Conservation (phyloP, 2,888 invertebrate species). For the Drosophila prostipennis region DNA sequence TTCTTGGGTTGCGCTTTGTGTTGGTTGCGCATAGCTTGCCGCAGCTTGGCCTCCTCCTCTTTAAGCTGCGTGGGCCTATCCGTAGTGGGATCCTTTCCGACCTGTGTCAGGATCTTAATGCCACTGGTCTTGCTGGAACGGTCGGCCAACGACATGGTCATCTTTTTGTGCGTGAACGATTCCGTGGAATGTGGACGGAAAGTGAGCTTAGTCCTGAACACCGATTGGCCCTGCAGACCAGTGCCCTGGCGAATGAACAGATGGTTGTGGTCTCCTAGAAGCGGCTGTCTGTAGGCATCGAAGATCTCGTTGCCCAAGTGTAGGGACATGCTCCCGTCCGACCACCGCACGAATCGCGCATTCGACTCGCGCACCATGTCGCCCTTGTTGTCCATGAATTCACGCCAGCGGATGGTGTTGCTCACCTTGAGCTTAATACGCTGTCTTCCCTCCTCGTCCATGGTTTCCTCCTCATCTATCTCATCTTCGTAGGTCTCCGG, state of each 20-base stretch:
- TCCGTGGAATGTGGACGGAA: constrained; percentile 99
- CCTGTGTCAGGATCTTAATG: constrained; percentile 96
- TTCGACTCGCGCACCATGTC: constrained; percentile 95
- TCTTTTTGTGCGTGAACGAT: constrained; percentile 99
- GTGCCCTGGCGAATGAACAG: constrained; percentile 99
- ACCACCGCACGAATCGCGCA: constrained; percentile 97
- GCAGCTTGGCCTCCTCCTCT: constrained; percentile 98
- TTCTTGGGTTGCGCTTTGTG: constrained; percentile 86
- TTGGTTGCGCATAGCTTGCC: constrained; percentile 91
- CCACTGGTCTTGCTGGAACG: constrained; percentile 96
- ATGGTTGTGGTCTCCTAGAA: constrained; percentile 98
- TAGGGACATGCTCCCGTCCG: constrained; percentile 98
- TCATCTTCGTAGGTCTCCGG: constrained; percentile 98
- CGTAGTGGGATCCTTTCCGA: constrained; percentile 93
- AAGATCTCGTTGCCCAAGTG: constrained; percentile 99
- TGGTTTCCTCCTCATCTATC: constrained; percentile 98
- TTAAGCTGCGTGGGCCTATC: constrained; percentile 95
- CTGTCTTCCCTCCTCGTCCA: constrained; percentile 97
- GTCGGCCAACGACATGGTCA: constrained; percentile 98
- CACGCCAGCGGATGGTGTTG: constrained; percentile 98
- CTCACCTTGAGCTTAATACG: constrained; percentile 96
- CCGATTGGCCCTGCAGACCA: constrained; percentile 98
- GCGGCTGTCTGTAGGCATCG: constrained; percentile 97
- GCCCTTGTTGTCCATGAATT: constrained; percentile 91
- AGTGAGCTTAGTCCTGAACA: constrained; percentile 97